Base-by-base conservation (phyloP, 2,113 vertebrate genomes). In the Leptobrachium ailaonicum region DNA sequence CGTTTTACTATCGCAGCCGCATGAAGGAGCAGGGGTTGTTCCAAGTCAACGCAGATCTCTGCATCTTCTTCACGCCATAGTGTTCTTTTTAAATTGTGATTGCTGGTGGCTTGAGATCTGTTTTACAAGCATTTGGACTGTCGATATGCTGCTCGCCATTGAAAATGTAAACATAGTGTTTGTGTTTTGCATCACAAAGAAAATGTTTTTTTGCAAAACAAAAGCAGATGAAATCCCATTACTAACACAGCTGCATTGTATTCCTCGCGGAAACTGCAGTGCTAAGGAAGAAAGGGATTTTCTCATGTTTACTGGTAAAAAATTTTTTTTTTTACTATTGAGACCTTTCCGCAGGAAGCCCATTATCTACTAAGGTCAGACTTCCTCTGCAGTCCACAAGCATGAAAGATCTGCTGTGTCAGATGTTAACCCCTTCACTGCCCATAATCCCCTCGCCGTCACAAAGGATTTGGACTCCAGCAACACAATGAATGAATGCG, bases 261-360 rank as follows among this genome's bases (percentile, higher is more conserved):
- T 32, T 32, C 20, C 20, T 32, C 20, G 20, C 20, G 20, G 20
- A 50, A 50, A 50, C 8, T 4, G 47, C 47, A 50, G 4, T 5
- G 64, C 42, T 53, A 45, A 47, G 58, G 43, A 45, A 64, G 5
- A 62, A 2, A 54, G 68, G 60, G 50, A 40, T 47, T 73, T 66
- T 66, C 40, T 56, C n/a, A 44, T 66, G 69, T n/a, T 56, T 68
- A 66, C 41, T n/a, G 47, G 78, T 73, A 73, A 67, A 43, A 32
- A 32, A 32, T 1, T 1, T 32, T 32, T 32, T 32, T 73, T 80
- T 4, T 50, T 80, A 74, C 41, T 44, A 67, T 40, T 53, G 54
- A 58, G 42, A 20, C 78, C 63, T 80, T 80, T 74, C 78, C 71
- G 14, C 71, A 74, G 78, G 71, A 80, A 74, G 63, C 68, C 71